Evolutionary conservation across 2,113 vertebrate species (phyloP).

Genomic region (Sakesphorus luctuosus): DNA sequence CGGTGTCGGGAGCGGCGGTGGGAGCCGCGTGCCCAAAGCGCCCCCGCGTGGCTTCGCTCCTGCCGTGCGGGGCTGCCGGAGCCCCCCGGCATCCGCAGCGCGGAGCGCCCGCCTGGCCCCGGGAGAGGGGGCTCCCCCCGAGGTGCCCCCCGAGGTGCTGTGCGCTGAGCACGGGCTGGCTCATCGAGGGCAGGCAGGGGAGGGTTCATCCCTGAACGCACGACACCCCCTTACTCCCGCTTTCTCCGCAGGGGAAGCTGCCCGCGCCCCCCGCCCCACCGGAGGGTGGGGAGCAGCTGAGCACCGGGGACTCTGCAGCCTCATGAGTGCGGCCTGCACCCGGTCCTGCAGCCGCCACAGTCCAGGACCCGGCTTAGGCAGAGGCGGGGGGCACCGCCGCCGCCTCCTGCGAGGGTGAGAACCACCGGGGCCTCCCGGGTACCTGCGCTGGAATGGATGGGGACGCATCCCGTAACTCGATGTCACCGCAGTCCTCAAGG

Average conservation of each 20-base stretch:
- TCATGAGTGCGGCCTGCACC: neutral
- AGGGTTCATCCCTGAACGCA: neutral
- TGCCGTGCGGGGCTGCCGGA: too few relatives aligned
- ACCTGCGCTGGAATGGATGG: too few relatives aligned
- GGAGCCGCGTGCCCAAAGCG: too few relatives aligned
- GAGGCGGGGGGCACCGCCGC: too few relatives aligned
- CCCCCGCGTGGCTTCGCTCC: too few relatives aligned
- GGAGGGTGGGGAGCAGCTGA: neutral
- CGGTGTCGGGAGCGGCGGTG: too few relatives aligned
- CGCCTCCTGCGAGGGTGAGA: too few relatives aligned
- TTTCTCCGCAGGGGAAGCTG: neutral
- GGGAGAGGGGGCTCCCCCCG: rapidly evolving
- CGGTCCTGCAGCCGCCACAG: neutral
- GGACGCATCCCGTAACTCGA: too few relatives aligned
- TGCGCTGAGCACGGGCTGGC: neutral
- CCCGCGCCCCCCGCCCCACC: rapidly evolving
- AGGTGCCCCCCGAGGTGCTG: rapidly evolving
- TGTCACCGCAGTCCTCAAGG: too few relatives aligned
- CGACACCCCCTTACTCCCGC: neutral
- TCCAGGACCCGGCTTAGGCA: too few relatives aligned
- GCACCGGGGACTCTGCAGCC: neutral
- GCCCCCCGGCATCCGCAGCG: rapidly evolving
- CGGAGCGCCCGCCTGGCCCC: neutral
- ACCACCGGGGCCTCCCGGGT: too few relatives aligned
- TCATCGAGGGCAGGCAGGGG: neutral